Percentiles rank a stretch among this genome's conserved stretches.
These are phyloP conservation scores for Clarias magur DNA, from an alignment of 2,113 vertebrate genomes.

Conservation along the genomic window DNA sequence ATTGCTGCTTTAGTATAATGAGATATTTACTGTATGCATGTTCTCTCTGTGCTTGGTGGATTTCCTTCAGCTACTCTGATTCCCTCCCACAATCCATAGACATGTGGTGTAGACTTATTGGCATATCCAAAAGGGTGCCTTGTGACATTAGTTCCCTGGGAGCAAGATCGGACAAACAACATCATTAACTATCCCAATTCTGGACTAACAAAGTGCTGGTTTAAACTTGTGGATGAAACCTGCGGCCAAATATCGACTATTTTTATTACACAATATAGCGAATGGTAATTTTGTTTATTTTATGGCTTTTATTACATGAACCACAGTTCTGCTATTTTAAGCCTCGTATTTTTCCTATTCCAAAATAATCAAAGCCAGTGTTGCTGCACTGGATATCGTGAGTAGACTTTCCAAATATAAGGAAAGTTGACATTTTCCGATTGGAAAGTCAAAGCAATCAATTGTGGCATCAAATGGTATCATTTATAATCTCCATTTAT, in stretches of 20 bases:
- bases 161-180: too few species aligned
- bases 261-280: neutral
- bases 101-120: too few species aligned
- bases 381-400: slow-evolving; percentile 5
- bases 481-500: slow-evolving; percentile 52
- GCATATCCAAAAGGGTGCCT: too few species aligned
- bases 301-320: neutral
- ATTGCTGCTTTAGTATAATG: neutral
- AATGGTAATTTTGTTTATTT: neutral
- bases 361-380: neutral
- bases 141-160: too few species aligned
- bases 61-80: too few species aligned
- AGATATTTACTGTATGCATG: neutral
- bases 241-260: neutral
- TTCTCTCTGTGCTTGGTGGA: too few species aligned
- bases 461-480: slow-evolving; percentile 49
- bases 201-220: neutral
- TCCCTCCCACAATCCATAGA: too few species aligned
- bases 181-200: neutral
- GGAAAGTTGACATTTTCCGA: slow-evolving; percentile 44
- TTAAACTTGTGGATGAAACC: neutral
- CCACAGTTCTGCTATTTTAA: neutral
- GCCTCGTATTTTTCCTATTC: neutral
- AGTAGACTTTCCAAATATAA: slow-evolving; percentile 37
- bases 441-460: slow-evolving; percentile 45